A percentile compares a stretch with the other conserved stretches of the same genome.
Evolutionary conservation across 2,113 vertebrate genomes (phyloP).

Genomic region (Cheilinus undulatus): DNA sequence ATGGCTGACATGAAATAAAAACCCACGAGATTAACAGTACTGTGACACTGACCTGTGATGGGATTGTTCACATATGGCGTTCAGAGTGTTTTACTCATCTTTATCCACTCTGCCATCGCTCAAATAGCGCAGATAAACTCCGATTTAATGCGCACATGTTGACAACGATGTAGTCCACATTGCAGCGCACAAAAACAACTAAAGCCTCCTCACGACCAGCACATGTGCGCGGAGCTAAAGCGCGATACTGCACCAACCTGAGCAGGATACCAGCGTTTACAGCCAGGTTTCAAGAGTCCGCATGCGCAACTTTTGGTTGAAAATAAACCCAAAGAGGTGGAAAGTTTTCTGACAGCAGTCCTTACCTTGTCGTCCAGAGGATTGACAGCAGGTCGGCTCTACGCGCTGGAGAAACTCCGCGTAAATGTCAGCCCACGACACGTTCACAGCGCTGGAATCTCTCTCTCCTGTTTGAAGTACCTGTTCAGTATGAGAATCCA

Average conservation of each 20-base stretch:
- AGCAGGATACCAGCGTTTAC: not conserved
- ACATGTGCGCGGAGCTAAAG: slow-evolving; percentile 36
- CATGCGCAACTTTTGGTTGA: not conserved
- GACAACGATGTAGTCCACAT: not conserved
- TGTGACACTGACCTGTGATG: not conserved
- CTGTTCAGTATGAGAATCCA: slow-evolving; percentile 37
- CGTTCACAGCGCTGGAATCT: not conserved
- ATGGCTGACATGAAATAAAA: not conserved
- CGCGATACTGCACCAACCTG: not conserved
- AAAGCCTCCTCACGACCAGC: too few species aligned
- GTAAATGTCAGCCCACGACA: slow-evolving; percentile 21
- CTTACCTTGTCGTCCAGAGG: slow-evolving; percentile 34
- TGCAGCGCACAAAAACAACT: slow-evolving; percentile 9
- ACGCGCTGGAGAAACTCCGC: slow-evolving; percentile 28
- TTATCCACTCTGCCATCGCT: slow-evolving; percentile 4
- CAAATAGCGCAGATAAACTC: not conserved
- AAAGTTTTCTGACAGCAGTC: slow-evolving; percentile 42
- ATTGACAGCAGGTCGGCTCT: not conserved
- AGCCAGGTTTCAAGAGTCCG: not conserved
- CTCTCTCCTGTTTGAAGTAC: not conserved
- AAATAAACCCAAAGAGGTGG: not conserved
- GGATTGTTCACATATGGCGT: slow-evolving; percentile 16
- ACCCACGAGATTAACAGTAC: not conserved
- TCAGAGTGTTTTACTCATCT: slow-evolving; percentile 7
- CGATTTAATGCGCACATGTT: not conserved